Conservation (phyloP, 1,140 invertebrate species). For the Halotydeus destructor region DNA sequence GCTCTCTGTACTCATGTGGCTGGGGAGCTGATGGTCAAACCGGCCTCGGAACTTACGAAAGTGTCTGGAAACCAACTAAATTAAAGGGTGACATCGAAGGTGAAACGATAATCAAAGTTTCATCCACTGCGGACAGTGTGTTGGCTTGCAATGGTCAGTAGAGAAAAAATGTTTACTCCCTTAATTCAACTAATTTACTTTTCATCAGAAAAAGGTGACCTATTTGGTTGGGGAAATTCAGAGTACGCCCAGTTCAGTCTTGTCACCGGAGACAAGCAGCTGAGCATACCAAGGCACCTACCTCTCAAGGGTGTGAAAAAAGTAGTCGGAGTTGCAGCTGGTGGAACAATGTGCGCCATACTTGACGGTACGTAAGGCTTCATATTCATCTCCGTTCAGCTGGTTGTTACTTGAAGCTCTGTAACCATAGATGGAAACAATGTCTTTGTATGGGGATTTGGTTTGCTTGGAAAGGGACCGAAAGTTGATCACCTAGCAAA, state of each 20-base stretch:
- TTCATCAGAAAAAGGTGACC: slow-evolving; percentile 54
- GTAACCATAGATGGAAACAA: slow-evolving; percentile 41
- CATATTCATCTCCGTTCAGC: no score
- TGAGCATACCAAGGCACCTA: slow-evolving; percentile 41
- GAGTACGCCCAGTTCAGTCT: slow-evolving; percentile 64
- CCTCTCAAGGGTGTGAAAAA: slow-evolving; percentile 31
- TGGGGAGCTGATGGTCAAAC: slow-evolving; percentile 90
- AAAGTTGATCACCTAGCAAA: slow-evolving; percentile 36
- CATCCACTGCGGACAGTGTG: slow-evolving; percentile 60
- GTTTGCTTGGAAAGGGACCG: slow-evolving; percentile 69
- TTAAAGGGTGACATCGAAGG: slow-evolving; percentile 51
- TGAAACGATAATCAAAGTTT: slow-evolving; percentile 61
- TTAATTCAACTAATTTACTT: background rate
- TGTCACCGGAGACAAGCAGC: slow-evolving; percentile 19
- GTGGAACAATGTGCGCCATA: slow-evolving; percentile 63
- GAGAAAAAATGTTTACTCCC: background rate
- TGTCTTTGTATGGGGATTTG: slow-evolving; percentile 80
- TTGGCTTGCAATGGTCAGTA: slow-evolving; percentile 59
- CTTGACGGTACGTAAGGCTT: slow-evolving; percentile 55
- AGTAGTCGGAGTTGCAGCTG: slow-evolving; percentile 56
- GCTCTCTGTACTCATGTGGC: slow-evolving; percentile 67
- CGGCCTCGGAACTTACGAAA: slow-evolving; percentile 47
- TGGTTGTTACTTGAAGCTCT: no score
- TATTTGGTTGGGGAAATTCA: slow-evolving; percentile 93
- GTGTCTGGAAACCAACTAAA: slow-evolving; percentile 27